phyloP scores from a whole-genome alignment of 2,113 vertebrate genomes.

The Lampris megalopsis region DNA sequence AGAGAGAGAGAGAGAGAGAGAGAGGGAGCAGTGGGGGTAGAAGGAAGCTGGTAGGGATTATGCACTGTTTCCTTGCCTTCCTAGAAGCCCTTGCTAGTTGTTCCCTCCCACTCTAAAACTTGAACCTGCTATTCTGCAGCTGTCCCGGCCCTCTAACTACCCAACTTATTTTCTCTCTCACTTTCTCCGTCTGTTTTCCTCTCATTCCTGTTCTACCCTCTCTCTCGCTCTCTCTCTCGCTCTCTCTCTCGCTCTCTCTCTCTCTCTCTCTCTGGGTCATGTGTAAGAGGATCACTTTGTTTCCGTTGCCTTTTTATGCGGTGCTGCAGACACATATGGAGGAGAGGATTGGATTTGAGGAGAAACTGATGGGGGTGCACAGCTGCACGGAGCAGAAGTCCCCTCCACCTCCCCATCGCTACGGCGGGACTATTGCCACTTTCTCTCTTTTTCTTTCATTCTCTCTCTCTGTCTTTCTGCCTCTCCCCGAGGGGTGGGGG shows the following conservation, averaged over 20 bases:
- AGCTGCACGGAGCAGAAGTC: conserved; percentile 85
- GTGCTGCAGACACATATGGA: conserved; percentile 69
- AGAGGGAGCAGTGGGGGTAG: conserved; percentile 56
- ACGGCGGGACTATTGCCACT: conserved; percentile 63
- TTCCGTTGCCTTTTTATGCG: conserved; percentile 71
- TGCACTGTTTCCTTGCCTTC: conserved; percentile 89
- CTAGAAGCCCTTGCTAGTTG: conserved; percentile 83
- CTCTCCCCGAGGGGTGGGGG: conserved; percentile 57
- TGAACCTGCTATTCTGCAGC: conserved; percentile 75
- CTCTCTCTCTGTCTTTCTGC: conserved; percentile 47
- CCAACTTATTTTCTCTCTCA: conserved; percentile 54
- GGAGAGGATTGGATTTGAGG: conserved; percentile 71
- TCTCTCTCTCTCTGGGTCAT: conserved; percentile 51
- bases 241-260: conserved; percentile 12
- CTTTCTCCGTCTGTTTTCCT: conserved; percentile 2
- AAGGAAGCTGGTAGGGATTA: conserved; percentile 88
- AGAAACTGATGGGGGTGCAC: conserved; percentile 83
- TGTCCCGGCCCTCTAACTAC: conserved; percentile 62
- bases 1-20: conserved; percentile 80
- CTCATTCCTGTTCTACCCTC: conserved; percentile 1
- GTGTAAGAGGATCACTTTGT: conserved; percentile 80
- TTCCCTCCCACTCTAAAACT: conserved; percentile 89
- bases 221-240: conserved; percentile 10
- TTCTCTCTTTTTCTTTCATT: conserved; percentile 20
- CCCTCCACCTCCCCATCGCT: conserved; percentile 59